Evolutionary conservation across 2,113 vertebrate species (phyloP), one percentile per base, ranked within the genome.

Genomic region (Coptodon bakossiorum): DNA sequence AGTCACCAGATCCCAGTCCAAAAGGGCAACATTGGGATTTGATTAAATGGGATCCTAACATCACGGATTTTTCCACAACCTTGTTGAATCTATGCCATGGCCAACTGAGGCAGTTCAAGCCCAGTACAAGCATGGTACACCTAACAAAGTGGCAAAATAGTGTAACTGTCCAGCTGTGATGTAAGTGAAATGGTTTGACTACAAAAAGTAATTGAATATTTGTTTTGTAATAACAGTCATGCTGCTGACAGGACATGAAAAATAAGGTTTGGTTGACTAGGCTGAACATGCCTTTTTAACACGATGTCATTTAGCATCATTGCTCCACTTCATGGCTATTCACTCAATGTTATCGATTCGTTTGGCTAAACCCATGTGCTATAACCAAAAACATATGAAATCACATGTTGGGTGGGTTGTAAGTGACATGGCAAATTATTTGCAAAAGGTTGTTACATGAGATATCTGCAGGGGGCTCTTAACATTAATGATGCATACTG

Each of bases 401-500:
- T 76, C 68, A 87, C 24, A 24, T 81, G 80, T 61, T 73, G 34
- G 38, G 57, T 71, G 56, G 48, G 57, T 54, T 83, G 40, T 29
- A 48, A 71, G 63, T 79, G 27, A 59, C 48, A 14, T 57, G 17
- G 63, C 2, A 50, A 82, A 82, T 29, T 3, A 82, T 29, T 86
- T 81, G 31, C 16, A 68, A 86, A 52, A 83, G 71, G 40, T 36
- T 80, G 36, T 59, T 61, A 76, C 84, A 93, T 86, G 54, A 86
- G 87, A 80, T 45, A 79, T 27, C 52, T 68, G 19, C 54, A 81
- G 5, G 56, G 34, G 24, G 50, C 59, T 36, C 29, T 59, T 73
- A 61, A 76, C 68, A 90, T 92, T 88, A 8, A 68, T 90, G 5
- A 92, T 73, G 50, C 57, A 93, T 22, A 52, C 83, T 83, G 85